These are phyloP conservation scores for Lacanobia wlatinum DNA, from an alignment of 2,888 invertebrate species.

Conservation along the genomic window DNA sequence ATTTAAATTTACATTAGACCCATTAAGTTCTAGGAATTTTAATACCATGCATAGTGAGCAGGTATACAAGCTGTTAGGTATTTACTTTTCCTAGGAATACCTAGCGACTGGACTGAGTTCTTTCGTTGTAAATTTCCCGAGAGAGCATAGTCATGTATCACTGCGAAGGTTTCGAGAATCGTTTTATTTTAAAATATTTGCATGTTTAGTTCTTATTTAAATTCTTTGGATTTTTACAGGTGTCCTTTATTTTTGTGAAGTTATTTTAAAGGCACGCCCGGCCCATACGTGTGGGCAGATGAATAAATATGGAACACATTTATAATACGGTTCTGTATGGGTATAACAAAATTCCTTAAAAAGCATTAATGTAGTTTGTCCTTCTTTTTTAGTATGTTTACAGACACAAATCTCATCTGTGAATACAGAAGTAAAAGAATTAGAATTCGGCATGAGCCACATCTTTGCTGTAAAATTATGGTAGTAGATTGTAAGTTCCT, in stretches of 20 bases:
- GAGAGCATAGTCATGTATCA: constrained; percentile 46
- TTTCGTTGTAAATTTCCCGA: constrained; percentile 56
- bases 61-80: constrained; percentile 6
- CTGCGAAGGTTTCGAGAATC: constrained; percentile 29
- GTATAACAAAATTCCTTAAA: neutral
- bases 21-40: constrained; percentile 16
- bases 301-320: neutral
- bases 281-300: neutral
- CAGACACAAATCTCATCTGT: too few species aligned
- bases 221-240: neutral
- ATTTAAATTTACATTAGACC: constrained; percentile 5
- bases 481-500: constrained; percentile 10
- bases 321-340: too few species aligned
- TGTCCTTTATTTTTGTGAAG: neutral
- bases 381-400: too few species aligned
- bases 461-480: neutral
- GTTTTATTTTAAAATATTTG: constrained; percentile 27
- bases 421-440: too few species aligned
- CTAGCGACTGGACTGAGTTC: constrained; percentile 29
- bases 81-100: constrained; percentile 20
- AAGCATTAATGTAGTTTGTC: neutral
- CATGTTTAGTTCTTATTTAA: constrained; percentile 10
- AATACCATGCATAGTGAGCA: constrained; percentile 9
- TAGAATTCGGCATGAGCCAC: neutral
- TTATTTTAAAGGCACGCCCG: neutral